A percentile compares a stretch with the other conserved stretches of the same genome.
Conservation (phyloP, 2,113 vertebrate genomes). For the Fregata magnificens region DNA sequence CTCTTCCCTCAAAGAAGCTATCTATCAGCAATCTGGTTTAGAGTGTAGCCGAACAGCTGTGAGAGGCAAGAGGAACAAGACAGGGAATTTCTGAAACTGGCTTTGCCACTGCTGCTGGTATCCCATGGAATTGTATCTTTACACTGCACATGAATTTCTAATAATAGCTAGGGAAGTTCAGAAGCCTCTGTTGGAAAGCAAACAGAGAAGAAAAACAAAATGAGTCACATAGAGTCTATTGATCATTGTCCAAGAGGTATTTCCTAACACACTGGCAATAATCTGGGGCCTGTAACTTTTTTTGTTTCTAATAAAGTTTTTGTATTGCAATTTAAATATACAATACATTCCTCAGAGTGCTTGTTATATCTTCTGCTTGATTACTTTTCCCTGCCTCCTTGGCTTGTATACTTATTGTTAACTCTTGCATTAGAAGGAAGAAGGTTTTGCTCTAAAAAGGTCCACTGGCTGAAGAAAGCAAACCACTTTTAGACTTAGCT, state of each 20-base stretch:
- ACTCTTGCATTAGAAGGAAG: not conserved
- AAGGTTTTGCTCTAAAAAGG: not conserved
- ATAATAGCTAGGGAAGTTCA: not conserved
- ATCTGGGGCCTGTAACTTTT: not conserved
- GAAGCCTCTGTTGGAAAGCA: slow-evolving; percentile 1
- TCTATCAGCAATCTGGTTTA: not conserved
- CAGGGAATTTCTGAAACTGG: not conserved
- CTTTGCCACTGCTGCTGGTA: not conserved
- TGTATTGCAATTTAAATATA: not conserved
- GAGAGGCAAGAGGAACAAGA: not conserved
- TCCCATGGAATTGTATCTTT: not conserved
- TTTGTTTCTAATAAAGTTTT: not conserved
- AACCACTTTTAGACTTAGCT: not conserved
- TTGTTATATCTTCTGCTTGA: not conserved
- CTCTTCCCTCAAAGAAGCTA: not conserved
- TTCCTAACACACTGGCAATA: not conserved
- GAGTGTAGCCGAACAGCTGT: not conserved
- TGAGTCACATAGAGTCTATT: not conserved
- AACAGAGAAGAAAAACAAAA: not conserved
- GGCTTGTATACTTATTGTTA: not conserved
- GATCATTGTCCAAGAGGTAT: not conserved
- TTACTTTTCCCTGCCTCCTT: not conserved
- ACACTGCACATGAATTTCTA: not conserved
- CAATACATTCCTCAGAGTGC: not conserved
- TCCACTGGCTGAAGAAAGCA: not conserved